Base-by-base conservation (phyloP, 2,797 vertebrate genomes). In the Esox masquinongy region DNA sequence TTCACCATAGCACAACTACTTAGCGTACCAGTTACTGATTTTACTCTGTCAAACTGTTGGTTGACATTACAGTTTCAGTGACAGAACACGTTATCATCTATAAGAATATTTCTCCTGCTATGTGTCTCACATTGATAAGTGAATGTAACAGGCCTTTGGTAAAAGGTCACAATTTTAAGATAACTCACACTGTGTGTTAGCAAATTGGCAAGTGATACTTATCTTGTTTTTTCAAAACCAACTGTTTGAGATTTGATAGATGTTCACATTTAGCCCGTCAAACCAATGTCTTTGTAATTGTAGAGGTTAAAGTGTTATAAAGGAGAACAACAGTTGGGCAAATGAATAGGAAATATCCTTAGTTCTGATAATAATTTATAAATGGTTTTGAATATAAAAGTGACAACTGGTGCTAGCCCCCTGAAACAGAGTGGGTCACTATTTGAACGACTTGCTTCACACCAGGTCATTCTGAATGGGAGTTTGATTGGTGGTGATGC, bases 111-210 rank as follows among this genome's bases (percentile, higher is more conserved):
- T 70, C 63, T 24, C 4, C 69, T 39, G 77, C 86, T 89, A 86
- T 88, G 83, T 75, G 51, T 76, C 26, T 67, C 84, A 75, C 69
- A 68, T 81, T 74, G 77, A 73, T 84, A 74, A 79, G 81, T 78
- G 66, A 77, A 83, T 47, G 43, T 47, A 47, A 47, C 43, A 47
- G 12, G 43, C 43, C 12, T 11, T 47, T 47, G 43, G 43, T 11
- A 71, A 86, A 88, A 89, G 81, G 83, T 84, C 84, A 77, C 81
- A 84, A 72, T 71, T 86, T 83, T 78, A 67, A 39, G 86, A 56
- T 87, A 26, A 80, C 82, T 77, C 0, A 22, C 3, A 36, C 56
- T 59, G 56, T 22, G 26, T 22, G 5, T 39, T 68, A 73, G 68
- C 74, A 82, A 74, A 53, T 78, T 7, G 76, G 34, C 56, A 73